These are phyloP conservation scores for Phyllostomus discolor DNA, from an alignment of 2,113 vertebrate species.

Conservation along the genomic window DNA sequence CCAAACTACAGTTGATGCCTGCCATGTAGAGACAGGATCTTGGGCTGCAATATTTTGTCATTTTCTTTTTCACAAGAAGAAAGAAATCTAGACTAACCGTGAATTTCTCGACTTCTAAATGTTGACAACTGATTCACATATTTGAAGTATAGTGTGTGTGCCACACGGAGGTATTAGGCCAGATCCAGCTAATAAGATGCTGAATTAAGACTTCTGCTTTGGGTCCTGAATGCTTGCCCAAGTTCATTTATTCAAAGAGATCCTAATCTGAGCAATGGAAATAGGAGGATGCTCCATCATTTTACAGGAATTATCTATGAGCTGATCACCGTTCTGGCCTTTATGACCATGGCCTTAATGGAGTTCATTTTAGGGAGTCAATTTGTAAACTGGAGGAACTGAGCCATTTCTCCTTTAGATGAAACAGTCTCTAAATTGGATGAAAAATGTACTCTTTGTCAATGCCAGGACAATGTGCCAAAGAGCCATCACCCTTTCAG, in stretches of 20 bases:
- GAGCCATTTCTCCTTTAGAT: neutral
- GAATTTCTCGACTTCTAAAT: neutral
- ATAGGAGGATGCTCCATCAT: neutral
- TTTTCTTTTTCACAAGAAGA: neutral
- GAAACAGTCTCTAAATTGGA: too few species aligned
- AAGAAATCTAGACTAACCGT: neutral
- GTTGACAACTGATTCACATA: neutral
- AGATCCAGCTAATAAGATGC: neutral
- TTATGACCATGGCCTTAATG: neutral
- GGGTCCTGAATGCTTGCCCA: neutral
- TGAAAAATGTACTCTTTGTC: neutral
- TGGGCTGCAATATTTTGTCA: neutral
- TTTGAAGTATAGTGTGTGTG: neutral
- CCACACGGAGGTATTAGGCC: neutral
- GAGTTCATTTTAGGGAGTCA: neutral
- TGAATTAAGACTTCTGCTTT: neutral
- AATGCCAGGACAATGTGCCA: neutral
- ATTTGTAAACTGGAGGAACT: neutral
- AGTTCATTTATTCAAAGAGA: neutral
- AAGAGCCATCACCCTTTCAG: neutral
- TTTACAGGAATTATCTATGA: neutral
- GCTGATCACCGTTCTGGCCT: neutral
- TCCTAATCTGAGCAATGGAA: neutral
- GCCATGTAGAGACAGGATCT: neutral
- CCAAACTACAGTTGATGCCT: neutral